Base-by-base conservation (phyloP, 2,888 invertebrate species). In the Sylvicola fuscatus region DNA sequence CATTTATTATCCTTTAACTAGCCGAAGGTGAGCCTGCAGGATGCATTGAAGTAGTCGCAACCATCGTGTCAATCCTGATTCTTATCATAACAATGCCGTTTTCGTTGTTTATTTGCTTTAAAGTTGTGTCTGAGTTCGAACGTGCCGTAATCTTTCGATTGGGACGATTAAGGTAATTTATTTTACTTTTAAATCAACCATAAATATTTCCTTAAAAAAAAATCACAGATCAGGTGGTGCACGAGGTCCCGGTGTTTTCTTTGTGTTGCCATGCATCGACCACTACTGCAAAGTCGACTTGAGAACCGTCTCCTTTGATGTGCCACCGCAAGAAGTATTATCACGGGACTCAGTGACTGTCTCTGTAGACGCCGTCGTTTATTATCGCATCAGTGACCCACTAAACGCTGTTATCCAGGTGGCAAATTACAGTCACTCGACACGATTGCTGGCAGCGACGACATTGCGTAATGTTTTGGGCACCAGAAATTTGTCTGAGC, bases 331-430 rank as follows among this genome's bases (percentile, higher is more conserved):
- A 64, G 92, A 93, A 68, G 87, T 92, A 26, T 64, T 92, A 37
- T 86, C 89, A n/a, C 82, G 83, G 60, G 90, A 92, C 57, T 84
- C 84, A 0, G 90, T 92, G 21, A 93, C 92, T 1, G 89, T 93
- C 1, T 83, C 83, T 2, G 92, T 92, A 3, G 90, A 92, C 50
- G 90, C 90, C 1, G 81, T 82, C 1, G 80, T 83, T 28, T 83
- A 82, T 54, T 83, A 83, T 52, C 69, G 79, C 42, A 79, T 82
- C 40, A 77, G 76, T 47, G 76, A 81, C 51, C 81, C 81, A 1
- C 52, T 82, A 11, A 79, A 72, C 49, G 80, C 81, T 1, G 73
- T 81, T 7, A 69, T 79, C 8, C 58, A 58, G 40, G 78, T 82
- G 4, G 73, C 73, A 32, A 76, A 82, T 54, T 80, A 78, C 52